Base-by-base conservation (phyloP, 2,797 vertebrate genomes). In the Thaleichthys pacificus region DNA sequence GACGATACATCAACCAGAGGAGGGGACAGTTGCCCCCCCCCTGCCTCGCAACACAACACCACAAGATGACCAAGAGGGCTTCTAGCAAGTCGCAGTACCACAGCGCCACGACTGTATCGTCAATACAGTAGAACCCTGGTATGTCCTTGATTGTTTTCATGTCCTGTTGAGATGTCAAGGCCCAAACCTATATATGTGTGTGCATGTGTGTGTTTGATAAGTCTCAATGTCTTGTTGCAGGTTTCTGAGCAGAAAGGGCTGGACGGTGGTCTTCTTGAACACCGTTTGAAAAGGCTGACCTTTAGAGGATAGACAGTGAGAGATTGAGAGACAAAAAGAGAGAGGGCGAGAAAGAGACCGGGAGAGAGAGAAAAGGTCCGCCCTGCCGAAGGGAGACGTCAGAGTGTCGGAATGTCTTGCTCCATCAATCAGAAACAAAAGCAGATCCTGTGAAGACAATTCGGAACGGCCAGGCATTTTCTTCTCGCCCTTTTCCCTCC, bases 351-450 rank as follows among this genome's bases (percentile, higher is more conserved):
- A 4, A 17, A 17, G 32, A 21, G 62, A 12, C 1, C 1, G 30
- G 4, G 6, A 21, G 14, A 35, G 61, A 21, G 67, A 28, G 63
- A 30, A 17, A 57, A 61, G 68, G 0, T 66, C 68, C 17, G 63
- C 71, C 68, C 66, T 79, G 66, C 28, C 71, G 70, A 60, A 35
- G 75, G 78, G 66, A 69, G 84, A 79, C 79, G 66, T 54, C 68
- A 68, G 24, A 68, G 76, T 71, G 72, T 76, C 81, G 79, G 62
- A 77, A 81, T 85, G 82, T 86, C 80, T 61, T 76, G 80, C 77
- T 79, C 72, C 70, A 77, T 89, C 87, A 81, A 73, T 83, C 84
- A 79, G 67, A 82, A 86, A 87, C 81, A 88, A 84, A 85, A 86
- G 70, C 69, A 51, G 8, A 57, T 72, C 73, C 73, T 66, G 76